Evolutionary conservation across 2,797 vertebrate genomes (phyloP).

Genomic region (Lepidocolaptes lacrymiger): DNA sequence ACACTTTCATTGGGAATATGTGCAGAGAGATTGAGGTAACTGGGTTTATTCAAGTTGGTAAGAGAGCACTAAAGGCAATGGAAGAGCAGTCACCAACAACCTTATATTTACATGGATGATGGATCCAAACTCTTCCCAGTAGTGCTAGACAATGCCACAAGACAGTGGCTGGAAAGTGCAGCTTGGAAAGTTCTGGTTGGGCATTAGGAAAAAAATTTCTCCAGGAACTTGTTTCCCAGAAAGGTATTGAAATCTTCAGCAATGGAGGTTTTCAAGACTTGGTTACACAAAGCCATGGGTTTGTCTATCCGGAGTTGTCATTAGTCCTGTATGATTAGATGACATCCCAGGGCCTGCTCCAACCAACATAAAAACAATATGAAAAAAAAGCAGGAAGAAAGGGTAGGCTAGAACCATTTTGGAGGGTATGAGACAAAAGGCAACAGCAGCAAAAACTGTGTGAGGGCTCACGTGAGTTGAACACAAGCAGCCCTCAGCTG

Average conservation of each 20-base stretch:
- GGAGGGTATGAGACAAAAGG: not conserved
- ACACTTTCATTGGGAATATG: not conserved
- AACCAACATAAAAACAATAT: not conserved
- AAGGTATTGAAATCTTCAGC: not conserved
- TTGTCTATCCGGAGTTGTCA: not conserved
- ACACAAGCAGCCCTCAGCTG: not conserved
- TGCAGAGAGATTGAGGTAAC: not conserved
- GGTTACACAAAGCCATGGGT: not conserved
- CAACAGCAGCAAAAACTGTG: not conserved
- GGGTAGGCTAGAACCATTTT: not conserved
- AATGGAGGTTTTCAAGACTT: not conserved
- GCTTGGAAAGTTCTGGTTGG: not conserved
- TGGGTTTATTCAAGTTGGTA: not conserved
- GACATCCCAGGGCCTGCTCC: not conserved
- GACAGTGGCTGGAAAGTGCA: not conserved
- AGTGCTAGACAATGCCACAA: not conserved
- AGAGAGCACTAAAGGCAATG: not conserved
- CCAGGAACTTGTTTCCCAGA: not conserved
- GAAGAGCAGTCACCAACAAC: not conserved
- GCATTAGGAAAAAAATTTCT: not conserved
- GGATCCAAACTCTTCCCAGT: not conserved
- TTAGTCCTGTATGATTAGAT: not conserved
- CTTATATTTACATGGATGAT: not conserved
- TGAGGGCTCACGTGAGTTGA: not conserved
- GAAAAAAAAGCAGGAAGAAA: not conserved